Base-by-base conservation (phyloP, 1,140 invertebrate species). In the Platorchestia sp. region DNA sequence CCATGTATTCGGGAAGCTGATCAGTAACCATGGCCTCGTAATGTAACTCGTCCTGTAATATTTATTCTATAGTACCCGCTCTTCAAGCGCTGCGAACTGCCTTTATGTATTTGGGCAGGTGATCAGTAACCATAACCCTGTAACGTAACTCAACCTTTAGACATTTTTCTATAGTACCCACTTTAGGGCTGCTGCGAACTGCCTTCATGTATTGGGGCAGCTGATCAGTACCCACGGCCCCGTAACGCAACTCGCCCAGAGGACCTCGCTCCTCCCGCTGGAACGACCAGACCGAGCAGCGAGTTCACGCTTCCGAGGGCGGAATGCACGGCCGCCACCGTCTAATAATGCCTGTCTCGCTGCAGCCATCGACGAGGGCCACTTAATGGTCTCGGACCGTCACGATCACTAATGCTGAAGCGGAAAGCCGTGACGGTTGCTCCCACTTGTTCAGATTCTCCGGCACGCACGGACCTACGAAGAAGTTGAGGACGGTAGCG, bases 331-430 rank as follows among this genome's bases (percentile, higher is more conserved):
- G 14, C 14, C 14, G 87, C 87, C 41, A 42, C 87, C 41, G 41
- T 89, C 41, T 44, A 89, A 89, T 89, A 89, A 89, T 44, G 87
- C 87, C 87, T 75, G 59, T 75, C 59, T 75, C 27, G 59, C 14
- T 75, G 59, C 59, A 89, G 87, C 87, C 87, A 42, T 44, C 87
- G 87, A 89, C 43, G 41, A 89, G 43, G 43, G 87, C 87, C 87
- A 44, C 43, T 89, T 89, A 16, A 89, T 44, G 87, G 87, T 41
- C 87, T 42, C 22, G 41, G 87, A 16, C 43, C n/a, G 87, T 89
- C 87, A 89, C 87, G 87, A 89, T 44, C 87, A 27, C 43, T 89
- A 89, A 89, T 89, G 41, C 87, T 42, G 43, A 89, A 89, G 87
- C 87, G 41, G 87, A 42, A 42, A 42, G 87, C 87, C 87, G 87